Evolutionary conservation across 2,113 vertebrate genomes (phyloP), one percentile per base, ranked within the genome.

Genomic region (Spermophilus dauricus): DNA sequence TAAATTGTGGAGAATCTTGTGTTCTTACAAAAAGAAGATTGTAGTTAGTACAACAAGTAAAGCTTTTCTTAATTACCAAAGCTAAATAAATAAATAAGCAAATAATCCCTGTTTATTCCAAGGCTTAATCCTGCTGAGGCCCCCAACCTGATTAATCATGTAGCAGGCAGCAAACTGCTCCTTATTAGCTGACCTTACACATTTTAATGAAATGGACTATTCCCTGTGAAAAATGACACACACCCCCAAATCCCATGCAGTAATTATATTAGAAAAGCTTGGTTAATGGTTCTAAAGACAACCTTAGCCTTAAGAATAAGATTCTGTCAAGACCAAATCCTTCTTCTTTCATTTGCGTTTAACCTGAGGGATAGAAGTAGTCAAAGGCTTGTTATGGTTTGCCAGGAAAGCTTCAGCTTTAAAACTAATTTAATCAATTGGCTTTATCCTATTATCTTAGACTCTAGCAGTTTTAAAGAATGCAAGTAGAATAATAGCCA

Each of bases 391-490:
- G 22, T 96, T 94, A 94, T 8, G 53, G 69, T 89, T 97, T 85
- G 58, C 91, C 45, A 53, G 32, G 65, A 97, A 97, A 97, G 97
- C 14, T n/a, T 94, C n/a, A 42, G 75, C 45, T 97, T 97, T 96
- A 95, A 98, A 98, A 91, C 2, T 1, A 67, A 97, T 86, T 91
- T 30, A 96, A 96, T 98, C 85, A 75, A 92, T 97, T 97, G 87
- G 20, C 16, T 96, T 97, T 97, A 86, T 92, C 92, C 98, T 97
- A 45, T 96, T 97, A 96, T 95, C 65, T 98, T 97, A 18, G 22
- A 97, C 37, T 28, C 22, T 70, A 96, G 84, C 69, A 97, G 87
- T 96, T 98, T 91, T 69, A 84, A 98, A 95, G 86, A 96, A 53
- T 73, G 67, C 56, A 96, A 94, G 37, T 30, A 85, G 94, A 91